A percentile compares a stretch with the other conserved stretches of the same genome.
Evolutionary conservation across 2,113 vertebrate species (phyloP).

Genomic region (Ceyx margarethae): DNA sequence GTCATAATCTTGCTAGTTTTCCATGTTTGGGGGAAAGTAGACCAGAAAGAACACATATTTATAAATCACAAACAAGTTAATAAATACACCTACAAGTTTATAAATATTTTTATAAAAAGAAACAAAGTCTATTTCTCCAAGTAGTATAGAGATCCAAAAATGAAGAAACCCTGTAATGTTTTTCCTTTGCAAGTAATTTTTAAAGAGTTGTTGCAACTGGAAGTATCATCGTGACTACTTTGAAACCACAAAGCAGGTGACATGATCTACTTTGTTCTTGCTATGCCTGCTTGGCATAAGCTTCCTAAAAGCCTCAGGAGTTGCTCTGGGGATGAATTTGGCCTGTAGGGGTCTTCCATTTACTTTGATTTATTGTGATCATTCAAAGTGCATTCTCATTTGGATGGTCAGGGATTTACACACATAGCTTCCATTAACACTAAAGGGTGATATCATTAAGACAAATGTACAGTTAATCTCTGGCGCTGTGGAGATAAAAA

Average conservation of each 20-base stretch:
- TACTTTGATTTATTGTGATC: slow-evolving; percentile 61
- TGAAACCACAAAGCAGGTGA: slow-evolving; percentile 21
- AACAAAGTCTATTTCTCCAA: background rate
- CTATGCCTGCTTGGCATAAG: slow-evolving; percentile 4
- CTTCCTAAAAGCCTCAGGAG: slow-evolving; percentile 30
- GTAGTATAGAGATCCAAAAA: background rate
- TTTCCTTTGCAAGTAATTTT: background rate
- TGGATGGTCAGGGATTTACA: slow-evolving; percentile 61
- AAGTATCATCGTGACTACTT: background rate
- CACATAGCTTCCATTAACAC: slow-evolving; percentile 63
- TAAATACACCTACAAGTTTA: background rate
- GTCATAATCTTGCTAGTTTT: background rate
- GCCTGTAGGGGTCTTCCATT: slow-evolving; percentile 49
- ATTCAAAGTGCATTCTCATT: slow-evolving; percentile 49
- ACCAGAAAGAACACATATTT: background rate
- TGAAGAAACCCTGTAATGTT: background rate
- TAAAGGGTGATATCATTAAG: slow-evolving; percentile 51
- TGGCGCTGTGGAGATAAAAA: slow-evolving; percentile 46
- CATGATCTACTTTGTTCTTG: background rate
- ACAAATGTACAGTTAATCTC: slow-evolving; percentile 65
- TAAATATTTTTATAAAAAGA: background rate
- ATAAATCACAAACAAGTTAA: background rate
- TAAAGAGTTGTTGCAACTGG: background rate
- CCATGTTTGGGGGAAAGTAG: background rate
- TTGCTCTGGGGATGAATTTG: slow-evolving; percentile 35